Conservation (phyloP, 2,888 invertebrate species). For the Ophion costatus region DNA sequence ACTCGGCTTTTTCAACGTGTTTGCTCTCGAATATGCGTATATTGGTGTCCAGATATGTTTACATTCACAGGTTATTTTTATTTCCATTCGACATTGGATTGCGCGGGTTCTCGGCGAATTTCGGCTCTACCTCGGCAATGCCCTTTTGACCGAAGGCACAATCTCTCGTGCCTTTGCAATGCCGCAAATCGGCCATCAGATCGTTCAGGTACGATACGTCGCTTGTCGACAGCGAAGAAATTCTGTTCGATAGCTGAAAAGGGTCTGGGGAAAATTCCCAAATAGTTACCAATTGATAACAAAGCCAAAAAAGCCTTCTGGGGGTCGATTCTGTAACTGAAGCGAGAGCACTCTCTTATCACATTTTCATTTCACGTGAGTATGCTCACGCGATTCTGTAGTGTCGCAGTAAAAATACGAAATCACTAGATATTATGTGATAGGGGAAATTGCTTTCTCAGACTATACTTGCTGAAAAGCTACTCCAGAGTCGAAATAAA, state of each 20-base stretch:
- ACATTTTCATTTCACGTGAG: too few relatives aligned
- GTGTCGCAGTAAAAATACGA: too few relatives aligned
- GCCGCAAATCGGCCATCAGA: background rate
- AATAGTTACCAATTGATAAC: background rate
- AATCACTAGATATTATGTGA: too few relatives aligned
- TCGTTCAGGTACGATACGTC: background rate
- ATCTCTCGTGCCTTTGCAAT: background rate
- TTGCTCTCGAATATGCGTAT: background rate
- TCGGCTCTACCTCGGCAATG: conserved; percentile 61
- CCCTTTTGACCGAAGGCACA: conserved; percentile 15
- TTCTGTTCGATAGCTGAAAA: background rate
- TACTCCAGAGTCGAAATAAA: too few relatives aligned
- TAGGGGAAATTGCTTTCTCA: too few relatives aligned
- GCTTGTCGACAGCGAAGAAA: background rate
- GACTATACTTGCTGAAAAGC: too few relatives aligned
- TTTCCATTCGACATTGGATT: conserved; percentile 78
- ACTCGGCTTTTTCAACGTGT: too few relatives aligned
- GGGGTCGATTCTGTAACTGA: too few relatives aligned
- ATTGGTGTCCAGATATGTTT: background rate
- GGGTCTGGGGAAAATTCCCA: conserved; percentile 1
- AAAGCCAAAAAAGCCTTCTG: background rate
- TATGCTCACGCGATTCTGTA: too few relatives aligned
- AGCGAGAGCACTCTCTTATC: too few relatives aligned
- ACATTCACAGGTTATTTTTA: conserved; percentile 51
- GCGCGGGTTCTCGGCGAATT: conserved; percentile 75